A percentile compares a stretch with the other conserved stretches of the same genome.
These are phyloP conservation scores for Lithodes maja DNA, from an alignment of 2,888 invertebrate genomes.

Conservation along the genomic window DNA sequence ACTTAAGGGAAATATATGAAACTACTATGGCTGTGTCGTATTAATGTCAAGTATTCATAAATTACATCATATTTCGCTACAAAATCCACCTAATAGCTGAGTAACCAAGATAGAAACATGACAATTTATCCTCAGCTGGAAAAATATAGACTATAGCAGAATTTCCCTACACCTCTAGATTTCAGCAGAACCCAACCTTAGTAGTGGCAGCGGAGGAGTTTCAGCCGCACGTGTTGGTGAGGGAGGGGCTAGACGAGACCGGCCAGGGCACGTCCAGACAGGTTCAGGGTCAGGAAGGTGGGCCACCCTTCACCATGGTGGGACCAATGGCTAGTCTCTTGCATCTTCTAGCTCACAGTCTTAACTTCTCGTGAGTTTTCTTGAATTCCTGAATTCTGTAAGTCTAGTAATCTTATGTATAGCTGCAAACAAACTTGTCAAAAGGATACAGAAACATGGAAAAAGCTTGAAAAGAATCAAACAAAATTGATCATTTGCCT, in stretches of 20 bases:
- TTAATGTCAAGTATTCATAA: too few species aligned
- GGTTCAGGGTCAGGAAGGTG: background rate
- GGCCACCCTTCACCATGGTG: background rate
- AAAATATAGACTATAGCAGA: background rate
- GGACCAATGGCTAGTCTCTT: background rate
- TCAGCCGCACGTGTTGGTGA: constrained; percentile 3
- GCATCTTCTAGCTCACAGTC: background rate
- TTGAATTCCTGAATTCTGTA: too few species aligned
- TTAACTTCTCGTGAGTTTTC: background rate
- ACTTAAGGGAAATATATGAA: background rate
- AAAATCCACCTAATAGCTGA: too few species aligned
- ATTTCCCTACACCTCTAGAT: background rate
- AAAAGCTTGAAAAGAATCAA: too few species aligned
- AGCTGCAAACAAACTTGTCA: too few species aligned
- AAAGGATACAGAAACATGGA: too few species aligned
- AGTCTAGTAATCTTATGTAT: too few species aligned
- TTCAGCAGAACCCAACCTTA: background rate
- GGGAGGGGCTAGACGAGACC: background rate
- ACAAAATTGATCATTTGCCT: too few species aligned
- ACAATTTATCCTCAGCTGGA: background rate
- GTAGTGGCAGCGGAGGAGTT: constrained; percentile 1
- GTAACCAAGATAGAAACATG: background rate
- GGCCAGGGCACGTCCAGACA: background rate
- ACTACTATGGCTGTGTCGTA: background rate
- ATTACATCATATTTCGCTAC: too few species aligned